A percentile compares a stretch with the other conserved stretches of the same genome.
Evolutionary conservation across 2,797 vertebrate species (phyloP).

Genomic region (Tadarida brasiliensis): DNA sequence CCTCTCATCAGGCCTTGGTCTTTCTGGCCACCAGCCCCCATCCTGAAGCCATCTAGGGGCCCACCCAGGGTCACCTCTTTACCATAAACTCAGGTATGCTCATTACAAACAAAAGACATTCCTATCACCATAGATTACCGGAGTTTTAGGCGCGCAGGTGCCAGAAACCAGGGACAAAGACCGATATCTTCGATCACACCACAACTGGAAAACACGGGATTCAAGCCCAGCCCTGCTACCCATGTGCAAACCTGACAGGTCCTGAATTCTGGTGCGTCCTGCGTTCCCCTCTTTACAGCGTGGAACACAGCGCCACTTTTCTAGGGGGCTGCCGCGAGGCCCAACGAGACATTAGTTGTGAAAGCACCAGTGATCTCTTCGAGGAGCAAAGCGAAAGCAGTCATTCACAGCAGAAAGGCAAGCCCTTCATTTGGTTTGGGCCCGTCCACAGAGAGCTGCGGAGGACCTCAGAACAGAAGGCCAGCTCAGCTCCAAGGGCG

Average conservation of each 20-base stretch:
- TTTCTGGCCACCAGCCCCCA: background rate
- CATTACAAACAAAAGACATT: background rate
- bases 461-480: background rate
- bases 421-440: background rate
- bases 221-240: no score
- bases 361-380: background rate
- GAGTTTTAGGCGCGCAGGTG: background rate
- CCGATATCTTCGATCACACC: background rate
- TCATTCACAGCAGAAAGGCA: background rate
- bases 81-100: background rate
- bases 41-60: background rate
- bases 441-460: background rate
- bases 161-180: background rate
- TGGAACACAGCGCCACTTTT: background rate
- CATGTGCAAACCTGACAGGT: no score
- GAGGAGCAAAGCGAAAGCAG: background rate
- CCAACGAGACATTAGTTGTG: background rate
- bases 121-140: background rate
- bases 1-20: background rate
- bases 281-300: background rate
- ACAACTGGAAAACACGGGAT: background rate
- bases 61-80: background rate
- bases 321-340: background rate
- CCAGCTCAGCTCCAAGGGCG: background rate
- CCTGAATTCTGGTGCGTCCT: background rate